Base-by-base conservation (phyloP, 2,797 vertebrate species). In the Petrocephalus schoutedeni region DNA sequence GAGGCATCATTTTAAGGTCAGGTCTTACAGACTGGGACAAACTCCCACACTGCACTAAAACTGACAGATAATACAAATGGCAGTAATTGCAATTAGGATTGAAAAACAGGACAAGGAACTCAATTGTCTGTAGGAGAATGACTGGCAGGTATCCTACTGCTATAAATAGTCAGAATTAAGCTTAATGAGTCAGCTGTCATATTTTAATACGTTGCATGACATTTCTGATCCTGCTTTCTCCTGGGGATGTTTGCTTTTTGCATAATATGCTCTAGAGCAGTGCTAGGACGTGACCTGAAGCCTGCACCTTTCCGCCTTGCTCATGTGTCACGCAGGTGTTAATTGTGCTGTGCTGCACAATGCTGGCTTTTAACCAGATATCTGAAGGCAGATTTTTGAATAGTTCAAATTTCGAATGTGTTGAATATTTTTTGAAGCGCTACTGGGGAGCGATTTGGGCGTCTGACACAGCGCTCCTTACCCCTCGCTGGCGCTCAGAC, bases 401-500 rank as follows among this genome's bases (percentile, higher is more conserved):
- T 51, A 5, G 4, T 54, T 54, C 10, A 54, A 54, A 54, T 54
- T 21, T 21, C 61, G 10, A 67, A 10, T 67, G 28, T 32, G 9
- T 36, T 71, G 28, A 71, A 71, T 71, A 71, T 71, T 9, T 32
- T 4, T 16, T 71, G 16, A 28, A 71, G 28, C 28, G 6, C 12
- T 36, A 53, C 14, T 54, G 21, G 56, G 54, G 84, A 41, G 57
- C 23, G 71, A 21, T 19, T 32, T 6, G 10, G 64, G 2, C 19
- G 0, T 23, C 59, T 10, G 41, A 23, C 2, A 16, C 2, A 19
- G 32, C 1, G 64, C 56, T 82, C 0, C 98, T 94, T 96, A 99
- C 98, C 97, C 98, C 98, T 91, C 97, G 96, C 77, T 97, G 97
- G 87, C 98, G 95, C 91, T 98, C 96, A 88, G 96, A 97, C 86